These are phyloP conservation scores for Marmota monax DNA, from an alignment of 2,113 vertebrate species.

Conservation along the genomic window DNA sequence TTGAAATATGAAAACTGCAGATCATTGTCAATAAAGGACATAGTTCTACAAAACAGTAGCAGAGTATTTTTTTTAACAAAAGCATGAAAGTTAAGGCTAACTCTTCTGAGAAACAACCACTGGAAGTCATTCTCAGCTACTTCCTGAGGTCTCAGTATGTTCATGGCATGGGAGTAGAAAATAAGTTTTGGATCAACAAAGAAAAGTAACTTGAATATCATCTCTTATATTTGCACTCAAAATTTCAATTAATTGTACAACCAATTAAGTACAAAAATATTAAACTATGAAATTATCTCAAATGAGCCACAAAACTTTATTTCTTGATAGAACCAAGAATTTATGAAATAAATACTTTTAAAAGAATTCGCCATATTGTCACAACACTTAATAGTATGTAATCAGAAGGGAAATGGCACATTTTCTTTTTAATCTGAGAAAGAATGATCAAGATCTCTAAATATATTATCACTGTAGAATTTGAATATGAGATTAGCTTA, in stretches of 20 bases:
- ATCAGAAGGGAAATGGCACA: background rate
- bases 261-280: slow-evolving; percentile 28
- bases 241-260: slow-evolving; percentile 45
- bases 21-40: slow-evolving; percentile 35
- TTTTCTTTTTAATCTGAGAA: background rate
- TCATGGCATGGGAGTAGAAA: background rate
- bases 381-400: background rate
- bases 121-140: slow-evolving; percentile 5
- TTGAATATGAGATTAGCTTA: background rate
- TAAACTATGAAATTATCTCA: slow-evolving; percentile 31
- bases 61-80: background rate
- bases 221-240: background rate
- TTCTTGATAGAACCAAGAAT: background rate
- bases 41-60: slow-evolving; percentile 47
- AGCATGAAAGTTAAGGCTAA: background rate
- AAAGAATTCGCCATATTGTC: background rate
- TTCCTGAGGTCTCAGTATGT: background rate
- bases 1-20: slow-evolving; percentile 61
- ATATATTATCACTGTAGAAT: background rate
- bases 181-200: background rate
- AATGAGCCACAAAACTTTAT: background rate
- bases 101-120: background rate
- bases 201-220: background rate
- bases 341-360: background rate
- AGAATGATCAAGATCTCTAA: background rate